Conservation (phyloP, 2,113 vertebrate genomes). For the Turdus rufiventris region DNA sequence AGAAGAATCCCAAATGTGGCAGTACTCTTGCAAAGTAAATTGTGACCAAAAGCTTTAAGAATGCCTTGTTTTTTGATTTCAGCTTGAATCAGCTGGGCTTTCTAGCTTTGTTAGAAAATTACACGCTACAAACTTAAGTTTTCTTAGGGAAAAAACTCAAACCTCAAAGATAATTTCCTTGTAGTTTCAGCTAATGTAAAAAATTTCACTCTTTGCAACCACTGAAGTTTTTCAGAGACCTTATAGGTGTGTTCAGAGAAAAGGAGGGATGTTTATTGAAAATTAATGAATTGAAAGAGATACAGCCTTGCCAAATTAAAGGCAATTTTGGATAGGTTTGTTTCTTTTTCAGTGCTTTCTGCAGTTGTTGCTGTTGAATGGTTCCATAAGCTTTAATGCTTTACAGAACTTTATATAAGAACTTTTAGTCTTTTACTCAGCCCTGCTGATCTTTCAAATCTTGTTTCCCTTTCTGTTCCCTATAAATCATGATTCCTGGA, state of each 20-base stretch:
- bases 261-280: background rate
- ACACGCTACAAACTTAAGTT: background rate
- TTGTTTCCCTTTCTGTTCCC: background rate
- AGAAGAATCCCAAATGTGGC: constrained; percentile 9
- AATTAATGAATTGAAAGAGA: background rate
- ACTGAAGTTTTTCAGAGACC: background rate
- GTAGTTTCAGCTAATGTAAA: background rate
- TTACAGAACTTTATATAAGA: background rate
- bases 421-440: background rate
- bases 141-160: background rate
- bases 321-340: background rate
- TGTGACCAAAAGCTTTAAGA: background rate
- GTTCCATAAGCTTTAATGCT: background rate
- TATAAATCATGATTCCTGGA: background rate
- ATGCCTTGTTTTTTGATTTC: background rate
- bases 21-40: background rate
- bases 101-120: constrained; percentile 1
- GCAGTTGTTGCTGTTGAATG: background rate
- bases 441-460: background rate
- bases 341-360: background rate
- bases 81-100: background rate
- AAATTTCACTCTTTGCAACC: background rate
- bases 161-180: background rate
- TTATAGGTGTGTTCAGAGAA: background rate
- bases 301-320: background rate